phyloP scores from a whole-genome alignment of 1,140 invertebrate genomes.

The Trialeurodes vaporariorum region DNA sequence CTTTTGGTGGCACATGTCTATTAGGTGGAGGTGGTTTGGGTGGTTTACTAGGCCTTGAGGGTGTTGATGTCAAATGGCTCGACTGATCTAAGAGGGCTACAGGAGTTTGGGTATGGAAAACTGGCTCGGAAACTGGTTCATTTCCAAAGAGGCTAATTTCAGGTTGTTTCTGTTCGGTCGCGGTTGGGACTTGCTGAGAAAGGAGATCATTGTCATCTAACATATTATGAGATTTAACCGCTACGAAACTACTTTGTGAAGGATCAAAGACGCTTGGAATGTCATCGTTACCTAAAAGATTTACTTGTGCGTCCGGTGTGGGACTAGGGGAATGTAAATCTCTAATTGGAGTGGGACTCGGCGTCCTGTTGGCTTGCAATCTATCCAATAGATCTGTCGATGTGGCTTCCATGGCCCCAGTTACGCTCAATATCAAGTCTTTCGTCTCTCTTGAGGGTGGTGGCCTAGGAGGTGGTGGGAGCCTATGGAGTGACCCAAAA shows the following conservation, averaged over 20 bases:
- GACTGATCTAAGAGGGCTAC: neutral
- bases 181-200: neutral
- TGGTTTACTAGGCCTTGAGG: slow-evolving; percentile 26
- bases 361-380: slow-evolving; percentile 65
- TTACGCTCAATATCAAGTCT: slow-evolving; percentile 71
- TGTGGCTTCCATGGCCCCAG: slow-evolving; percentile 76
- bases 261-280: slow-evolving; percentile 13
- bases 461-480: slow-evolving; percentile 39
- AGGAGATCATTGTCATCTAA: neutral
- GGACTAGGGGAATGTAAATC: slow-evolving; percentile 70
- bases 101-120: neutral
- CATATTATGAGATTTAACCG: neutral
- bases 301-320: slow-evolving; percentile 48
- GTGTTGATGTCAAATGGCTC: neutral
- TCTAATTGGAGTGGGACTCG: slow-evolving; percentile 65
- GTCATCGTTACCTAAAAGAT: slow-evolving; percentile 26
- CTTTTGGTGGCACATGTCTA: slow-evolving; percentile 25
- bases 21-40: slow-evolving; percentile 39
- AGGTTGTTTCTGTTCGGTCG: neutral
- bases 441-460: slow-evolving; percentile 61
- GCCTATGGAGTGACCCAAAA: slow-evolving; percentile 31
- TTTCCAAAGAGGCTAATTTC: neutral
- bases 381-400: slow-evolving; percentile 70
- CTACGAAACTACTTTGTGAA: neutral
- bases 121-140: neutral